Conservation (phyloP, 2,888 invertebrate genomes). For the Sarcophaga carnaria region DNA sequence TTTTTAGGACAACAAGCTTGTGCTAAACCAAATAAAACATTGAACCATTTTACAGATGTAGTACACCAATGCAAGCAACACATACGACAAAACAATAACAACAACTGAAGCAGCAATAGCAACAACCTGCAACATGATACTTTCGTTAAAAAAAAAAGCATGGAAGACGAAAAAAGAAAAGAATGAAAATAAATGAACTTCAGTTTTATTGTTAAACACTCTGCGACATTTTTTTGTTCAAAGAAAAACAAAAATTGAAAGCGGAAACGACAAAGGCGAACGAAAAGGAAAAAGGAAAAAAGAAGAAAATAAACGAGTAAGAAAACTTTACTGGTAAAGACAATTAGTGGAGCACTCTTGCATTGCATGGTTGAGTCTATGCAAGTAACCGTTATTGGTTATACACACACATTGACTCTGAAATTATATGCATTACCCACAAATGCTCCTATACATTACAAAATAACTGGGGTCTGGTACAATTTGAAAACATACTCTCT, state of each 20-base stretch:
- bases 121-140: neutral
- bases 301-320: neutral
- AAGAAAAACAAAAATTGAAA: neutral
- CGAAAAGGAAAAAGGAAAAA: neutral
- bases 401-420: neutral
- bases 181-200: neutral
- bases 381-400: constrained; percentile 31
- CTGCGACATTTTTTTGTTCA: constrained; percentile 33
- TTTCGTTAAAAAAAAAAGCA: neutral
- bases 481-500: neutral
- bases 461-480: neutral
- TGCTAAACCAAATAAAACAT: constrained; percentile 27
- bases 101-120: constrained; percentile 16
- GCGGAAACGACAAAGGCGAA: neutral
- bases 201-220: constrained; percentile 33
- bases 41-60: neutral
- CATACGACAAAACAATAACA: neutral
- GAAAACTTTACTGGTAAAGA: constrained; percentile 15
- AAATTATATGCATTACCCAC: neutral
- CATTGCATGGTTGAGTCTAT: constrained; percentile 26
- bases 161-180: neutral
- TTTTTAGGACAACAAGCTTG: constrained; percentile 29
- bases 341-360: constrained; percentile 51
- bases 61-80: constrained; percentile 10
- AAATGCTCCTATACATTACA: constrained; percentile 27